Conservation (phyloP, 2,888 invertebrate species). For the Rhimphoctona megacephalus region DNA sequence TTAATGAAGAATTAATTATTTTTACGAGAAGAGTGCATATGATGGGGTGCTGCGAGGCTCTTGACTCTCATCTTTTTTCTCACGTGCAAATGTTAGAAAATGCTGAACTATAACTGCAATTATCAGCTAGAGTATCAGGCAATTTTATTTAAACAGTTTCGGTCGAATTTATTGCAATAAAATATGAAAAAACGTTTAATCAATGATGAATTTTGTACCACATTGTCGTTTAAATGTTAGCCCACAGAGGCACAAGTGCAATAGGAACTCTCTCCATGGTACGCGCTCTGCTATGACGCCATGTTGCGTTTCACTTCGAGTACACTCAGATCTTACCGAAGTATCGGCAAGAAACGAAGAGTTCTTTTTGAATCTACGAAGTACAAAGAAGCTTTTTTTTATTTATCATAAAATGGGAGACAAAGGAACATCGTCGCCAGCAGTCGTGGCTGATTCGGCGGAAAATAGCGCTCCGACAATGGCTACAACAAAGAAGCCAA, state of each 20-base stretch:
- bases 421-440: conserved; percentile 54
- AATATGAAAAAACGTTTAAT: conserved; percentile 13
- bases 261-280: conserved; percentile 64
- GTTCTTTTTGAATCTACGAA: not conserved
- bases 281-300: conserved; percentile 52
- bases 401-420: conserved; percentile 22
- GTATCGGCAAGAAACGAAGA: not conserved
- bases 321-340: not conserved
- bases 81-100: not conserved
- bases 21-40: conserved; percentile 44
- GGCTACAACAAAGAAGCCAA: conserved; percentile 71
- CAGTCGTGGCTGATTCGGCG: conserved; percentile 34
- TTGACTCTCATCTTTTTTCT: not conserved
- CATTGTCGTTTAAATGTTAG: conserved; percentile 11
- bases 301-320: not conserved
- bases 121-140: not conserved
- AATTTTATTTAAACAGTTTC: not conserved
- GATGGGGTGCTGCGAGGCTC: conserved; percentile 20
- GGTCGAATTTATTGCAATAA: not conserved
- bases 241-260: conserved; percentile 38
- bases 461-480: conserved; percentile 42
- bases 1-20: conserved; percentile 43
- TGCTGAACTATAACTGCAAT: not conserved
- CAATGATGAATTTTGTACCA: conserved; percentile 43
- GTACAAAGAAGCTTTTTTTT: not conserved